Conservation (phyloP, 2,888 invertebrate species). For the Ditula angustiorana region DNA sequence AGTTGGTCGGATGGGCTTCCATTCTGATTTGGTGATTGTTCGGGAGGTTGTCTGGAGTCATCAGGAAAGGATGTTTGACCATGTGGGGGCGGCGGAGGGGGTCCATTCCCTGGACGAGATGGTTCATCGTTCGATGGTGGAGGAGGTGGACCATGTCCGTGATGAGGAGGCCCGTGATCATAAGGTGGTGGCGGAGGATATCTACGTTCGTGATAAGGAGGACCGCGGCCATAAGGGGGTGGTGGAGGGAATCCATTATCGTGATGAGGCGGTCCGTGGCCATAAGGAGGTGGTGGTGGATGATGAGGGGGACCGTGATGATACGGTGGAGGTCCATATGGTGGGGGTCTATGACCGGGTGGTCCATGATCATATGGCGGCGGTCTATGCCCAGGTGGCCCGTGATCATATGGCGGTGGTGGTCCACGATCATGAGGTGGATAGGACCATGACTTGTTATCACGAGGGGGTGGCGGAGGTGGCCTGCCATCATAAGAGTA, state of each 20-base stretch:
- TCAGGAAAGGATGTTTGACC: not conserved
- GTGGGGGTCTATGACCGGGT: slow-evolving; percentile 30
- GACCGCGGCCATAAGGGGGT: slow-evolving; percentile 29
- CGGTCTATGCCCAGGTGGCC: slow-evolving; percentile 10
- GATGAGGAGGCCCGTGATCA: slow-evolving; percentile 11
- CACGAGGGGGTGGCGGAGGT: slow-evolving; percentile 40
- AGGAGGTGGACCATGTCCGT: slow-evolving; percentile 23
- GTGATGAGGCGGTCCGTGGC: slow-evolving; percentile 19
- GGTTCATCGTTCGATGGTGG: slow-evolving; percentile 7
- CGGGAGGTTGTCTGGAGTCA: not conserved
- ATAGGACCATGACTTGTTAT: slow-evolving; percentile 22
- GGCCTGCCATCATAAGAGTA: slow-evolving; percentile 23
- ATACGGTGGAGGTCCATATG: slow-evolving; percentile 42
- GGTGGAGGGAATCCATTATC: slow-evolving; percentile 33
- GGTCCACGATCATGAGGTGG: slow-evolving; percentile 28
- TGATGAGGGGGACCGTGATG: slow-evolving; percentile 14
- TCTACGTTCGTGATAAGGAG: slow-evolving; percentile 33
- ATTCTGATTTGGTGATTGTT: not conserved
- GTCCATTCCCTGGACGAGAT: not conserved
- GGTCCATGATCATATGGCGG: slow-evolving; percentile 6
- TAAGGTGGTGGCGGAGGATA: slow-evolving; percentile 33
- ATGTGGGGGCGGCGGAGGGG: not conserved
- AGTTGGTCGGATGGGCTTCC: not conserved
- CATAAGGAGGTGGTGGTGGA: slow-evolving; percentile 30
- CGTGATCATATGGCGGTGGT: slow-evolving; percentile 23